Evolutionary conservation across 2,113 vertebrate genomes (phyloP), one percentile per base, ranked within the genome.

Genomic region (Epinephelus cyanopodus): DNA sequence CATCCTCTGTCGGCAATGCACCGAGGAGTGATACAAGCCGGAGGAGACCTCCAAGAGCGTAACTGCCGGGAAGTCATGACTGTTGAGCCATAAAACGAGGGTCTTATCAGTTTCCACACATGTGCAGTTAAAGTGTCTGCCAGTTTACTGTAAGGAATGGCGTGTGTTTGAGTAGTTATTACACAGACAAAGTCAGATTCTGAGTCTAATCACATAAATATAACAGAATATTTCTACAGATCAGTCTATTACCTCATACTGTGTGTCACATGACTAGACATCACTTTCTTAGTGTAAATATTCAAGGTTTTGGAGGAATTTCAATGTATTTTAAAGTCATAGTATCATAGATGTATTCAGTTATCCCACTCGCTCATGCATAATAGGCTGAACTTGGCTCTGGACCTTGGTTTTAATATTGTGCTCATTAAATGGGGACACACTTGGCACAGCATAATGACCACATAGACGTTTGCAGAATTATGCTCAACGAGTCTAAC

Each of bases 91-190:
- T 87, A 47, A 86, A 90, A 85, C 58, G 9, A 79, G 23, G 61
- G 81, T 66, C 84, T 92, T 93, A 92, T 93, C 93, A 67, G 27
- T 74, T 56, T 74, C 72, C 48, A 56, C 86, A 91, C 73, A 74
- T 85, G 89, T 83, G 86, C 62, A 23, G 47, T 87, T 74, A 27
- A 42, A 76, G 63, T 47, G 58, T 47, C 54, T 58, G 82, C 69
- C 74, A 74, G 50, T 76, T 85, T 15, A 47, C 27, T 58, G 4
- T 18, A 17, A 70, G 52, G 67, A 72, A 69, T 27, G 45, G 25
- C 13, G 23, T 52, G 23, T 58, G 48, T 29, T 74, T 74, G 25
- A 76, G 39, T 37, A 18, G 39, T 53, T 66, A 8, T 47, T 27
- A 48, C 13, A 42, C 17, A 52, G 52, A 65, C 37, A 23, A 2